phyloP scores from a whole-genome alignment of 2,888 invertebrate genomes.

The Allacma fusca region DNA sequence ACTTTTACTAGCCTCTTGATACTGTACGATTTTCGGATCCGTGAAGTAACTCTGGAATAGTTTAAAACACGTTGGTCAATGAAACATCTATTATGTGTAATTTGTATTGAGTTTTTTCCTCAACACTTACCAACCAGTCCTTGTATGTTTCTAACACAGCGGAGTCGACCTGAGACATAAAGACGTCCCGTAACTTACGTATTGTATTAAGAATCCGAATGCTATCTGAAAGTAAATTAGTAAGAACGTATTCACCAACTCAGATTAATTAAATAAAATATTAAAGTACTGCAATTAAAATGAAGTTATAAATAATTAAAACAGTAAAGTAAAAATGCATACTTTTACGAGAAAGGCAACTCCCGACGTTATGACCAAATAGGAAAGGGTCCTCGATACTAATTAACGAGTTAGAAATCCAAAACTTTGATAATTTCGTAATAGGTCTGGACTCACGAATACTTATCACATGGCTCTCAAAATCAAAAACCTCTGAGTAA shows the following conservation, averaged over 20 bases:
- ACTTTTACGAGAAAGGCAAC: conserved; percentile 69
- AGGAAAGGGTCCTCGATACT: conserved; percentile 73
- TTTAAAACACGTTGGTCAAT: no score
- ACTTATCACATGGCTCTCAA: conserved; percentile 66
- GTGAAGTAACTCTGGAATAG: neutral
- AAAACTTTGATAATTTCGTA: conserved; percentile 68
- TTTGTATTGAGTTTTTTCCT: no score
- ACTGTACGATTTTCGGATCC: neutral
- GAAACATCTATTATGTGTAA: no score
- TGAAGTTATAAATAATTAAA: no score
- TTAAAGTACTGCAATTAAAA: no score
- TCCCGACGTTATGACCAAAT: conserved; percentile 69
- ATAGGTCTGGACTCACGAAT: conserved; percentile 66
- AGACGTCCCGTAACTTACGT: conserved; percentile 64
- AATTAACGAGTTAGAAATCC: conserved; percentile 67
- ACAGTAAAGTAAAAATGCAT: no score
- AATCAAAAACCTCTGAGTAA: conserved; percentile 68
- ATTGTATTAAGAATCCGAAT: conserved; percentile 65
- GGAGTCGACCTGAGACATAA: conserved; percentile 49
- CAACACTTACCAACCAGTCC: conserved; percentile 17
- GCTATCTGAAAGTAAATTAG: conserved; percentile 65
- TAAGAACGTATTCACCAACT: neutral
- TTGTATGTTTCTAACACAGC: neutral
- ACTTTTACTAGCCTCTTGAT: neutral
- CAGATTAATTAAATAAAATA: conserved; percentile 20